Base-by-base conservation (phyloP, 92 coral and sea anemone genomes). In the Virgularia gustaviana region DNA sequence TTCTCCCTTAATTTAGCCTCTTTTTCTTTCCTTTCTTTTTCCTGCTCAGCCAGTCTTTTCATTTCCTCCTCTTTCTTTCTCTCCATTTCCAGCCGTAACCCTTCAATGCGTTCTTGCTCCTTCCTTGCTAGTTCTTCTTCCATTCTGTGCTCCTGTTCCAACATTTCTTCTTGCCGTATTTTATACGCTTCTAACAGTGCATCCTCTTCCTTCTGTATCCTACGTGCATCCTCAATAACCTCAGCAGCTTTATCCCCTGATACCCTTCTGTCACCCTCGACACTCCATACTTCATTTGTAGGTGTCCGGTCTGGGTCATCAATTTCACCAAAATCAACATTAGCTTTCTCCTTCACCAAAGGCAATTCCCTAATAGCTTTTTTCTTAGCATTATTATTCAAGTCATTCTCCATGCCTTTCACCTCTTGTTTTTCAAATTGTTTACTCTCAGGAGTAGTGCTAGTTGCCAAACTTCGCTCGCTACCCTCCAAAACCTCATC, bases 171-270 rank as follows among this genome's bases (percentile, higher is more conserved):
- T 58, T 94, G 99, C 18, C 88, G 90, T 30, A 55, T 81, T 30
- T 91, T 91, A 71, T 94, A 94, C 11, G 96, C 99, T 60, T 94
- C 94, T 49, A 94, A 67, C 63, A 94, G 73, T 44, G 85, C 73
- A 29, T 94, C 94, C 9, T 90, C 97, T 45, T 91, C 97, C 64
- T 86, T 90, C 56, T 89, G 88, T 13, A 81, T 83, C 65, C 80
- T 80, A 12, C 85, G 79, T 51, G 87, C 89, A 57, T 63, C 78
- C 47, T 76, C 91, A 6, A 20, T 53, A 36, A 83, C 36, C n/a
- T n/a, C n/a, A 47, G 81, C 85, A 11, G 63, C 66, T 31, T 87
- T 84, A 16, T 71, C 52, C 72, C 56, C 36, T 39, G 42, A 30
- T 28, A 23, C 10, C 15, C 70, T 33, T 18, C 49, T 9, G 0